Percentiles rank a stretch among this genome's conserved stretches.
phyloP scores from a whole-genome alignment of 2,113 vertebrate genomes.

The Procapra przewalskii region DNA sequence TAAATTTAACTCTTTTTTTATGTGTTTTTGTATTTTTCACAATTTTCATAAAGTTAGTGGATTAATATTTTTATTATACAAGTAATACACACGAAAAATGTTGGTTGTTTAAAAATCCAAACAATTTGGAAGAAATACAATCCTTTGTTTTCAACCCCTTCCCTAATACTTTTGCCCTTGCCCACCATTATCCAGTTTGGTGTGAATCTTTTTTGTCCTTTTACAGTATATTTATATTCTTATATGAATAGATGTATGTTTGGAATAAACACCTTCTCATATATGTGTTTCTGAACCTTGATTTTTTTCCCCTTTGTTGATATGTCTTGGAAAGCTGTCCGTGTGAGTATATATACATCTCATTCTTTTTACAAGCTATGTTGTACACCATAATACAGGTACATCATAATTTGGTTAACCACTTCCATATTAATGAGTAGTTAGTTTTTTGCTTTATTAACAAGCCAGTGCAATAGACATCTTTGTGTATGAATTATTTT shows the following conservation, averaged over 20 bases:
- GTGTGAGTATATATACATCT: neutral
- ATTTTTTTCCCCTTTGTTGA: neutral
- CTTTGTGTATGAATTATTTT: neutral
- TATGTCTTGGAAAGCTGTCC: neutral
- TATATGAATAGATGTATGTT: neutral
- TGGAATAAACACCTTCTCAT: neutral
- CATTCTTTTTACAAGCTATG: neutral
- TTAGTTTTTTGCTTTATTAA: neutral
- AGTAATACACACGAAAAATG: neutral
- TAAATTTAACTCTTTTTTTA: neutral
- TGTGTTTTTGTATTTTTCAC: neutral
- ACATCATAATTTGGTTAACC: neutral
- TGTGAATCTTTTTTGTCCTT: neutral
- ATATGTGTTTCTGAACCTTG: neutral
- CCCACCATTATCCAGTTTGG: neutral
- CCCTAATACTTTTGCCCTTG: neutral
- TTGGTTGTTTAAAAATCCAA: neutral
- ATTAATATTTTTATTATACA: neutral
- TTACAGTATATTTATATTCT: neutral
- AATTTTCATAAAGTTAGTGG: neutral
- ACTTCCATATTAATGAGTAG: neutral
- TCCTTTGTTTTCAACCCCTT: neutral
- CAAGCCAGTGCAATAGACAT: neutral
- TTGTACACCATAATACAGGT: neutral
- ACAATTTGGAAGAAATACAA: neutral